Conservation (phyloP, 2,113 vertebrate genomes). For the Oncorhynchus gorbuscha region DNA sequence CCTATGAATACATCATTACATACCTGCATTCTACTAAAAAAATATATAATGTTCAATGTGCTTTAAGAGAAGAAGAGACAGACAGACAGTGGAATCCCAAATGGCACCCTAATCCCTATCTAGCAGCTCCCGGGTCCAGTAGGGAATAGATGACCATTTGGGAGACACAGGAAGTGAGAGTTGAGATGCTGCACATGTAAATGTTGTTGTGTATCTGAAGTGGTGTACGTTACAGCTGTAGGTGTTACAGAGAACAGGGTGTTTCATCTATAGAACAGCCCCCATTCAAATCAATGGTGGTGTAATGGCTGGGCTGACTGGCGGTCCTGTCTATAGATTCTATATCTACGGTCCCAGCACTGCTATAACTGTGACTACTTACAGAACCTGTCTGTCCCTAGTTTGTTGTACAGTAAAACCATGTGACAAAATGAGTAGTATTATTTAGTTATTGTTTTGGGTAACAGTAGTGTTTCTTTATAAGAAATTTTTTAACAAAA, state of each 20-base stretch:
- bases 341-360: slow-evolving; percentile 66
- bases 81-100: slow-evolving; percentile 18
- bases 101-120: too few species aligned
- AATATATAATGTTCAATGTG: slow-evolving; percentile 70
- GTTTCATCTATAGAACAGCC: too few species aligned
- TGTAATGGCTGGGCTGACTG: too few species aligned
- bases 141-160: slow-evolving; percentile 5
- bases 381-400: slow-evolving; percentile 69
- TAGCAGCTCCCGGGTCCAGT: too few species aligned
- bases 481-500: slow-evolving; percentile 80
- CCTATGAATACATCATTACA: slow-evolving; percentile 46
- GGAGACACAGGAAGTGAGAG: slow-evolving; percentile 12
- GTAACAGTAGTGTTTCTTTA: slow-evolving; percentile 82
- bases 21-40: slow-evolving; percentile 44
- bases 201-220: slow-evolving; percentile 79
- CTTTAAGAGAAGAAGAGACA: slow-evolving; percentile 64
- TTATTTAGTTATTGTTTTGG: slow-evolving; percentile 69
- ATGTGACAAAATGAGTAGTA: slow-evolving; percentile 77
- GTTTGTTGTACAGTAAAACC: slow-evolving; percentile 76
- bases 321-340: too few species aligned
- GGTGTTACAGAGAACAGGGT: slow-evolving; percentile 61
- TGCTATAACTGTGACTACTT: slow-evolving; percentile 75
- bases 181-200: slow-evolving; percentile 76
- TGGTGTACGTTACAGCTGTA: slow-evolving; percentile 71
- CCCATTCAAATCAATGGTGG: too few species aligned